These are phyloP conservation scores for Apamea epomidion DNA, from an alignment of 2,888 invertebrate genomes.

Conservation along the genomic window DNA sequence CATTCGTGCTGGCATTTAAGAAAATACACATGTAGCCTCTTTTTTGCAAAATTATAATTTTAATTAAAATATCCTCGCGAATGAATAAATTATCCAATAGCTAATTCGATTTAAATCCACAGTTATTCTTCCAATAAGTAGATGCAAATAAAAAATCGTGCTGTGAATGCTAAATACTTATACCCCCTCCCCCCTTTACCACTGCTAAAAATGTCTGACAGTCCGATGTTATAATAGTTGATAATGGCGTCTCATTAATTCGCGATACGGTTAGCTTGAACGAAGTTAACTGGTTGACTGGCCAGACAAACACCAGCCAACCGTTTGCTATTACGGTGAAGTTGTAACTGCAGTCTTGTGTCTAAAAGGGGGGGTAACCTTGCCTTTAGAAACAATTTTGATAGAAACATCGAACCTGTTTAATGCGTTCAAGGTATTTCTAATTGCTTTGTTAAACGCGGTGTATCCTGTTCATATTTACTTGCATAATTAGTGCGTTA, in stretches of 20 bases:
- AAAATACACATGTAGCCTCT: constrained; percentile 10
- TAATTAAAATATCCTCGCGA: neutral
- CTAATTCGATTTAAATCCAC: neutral
- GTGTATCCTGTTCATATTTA: constrained; percentile 46
- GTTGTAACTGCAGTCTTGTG: constrained; percentile 56
- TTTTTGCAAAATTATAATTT: neutral
- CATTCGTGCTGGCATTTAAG: constrained; percentile 13
- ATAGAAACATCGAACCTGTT: constrained; percentile 56
- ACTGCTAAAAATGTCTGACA: constrained; percentile 21
- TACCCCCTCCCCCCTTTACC: too few species aligned
- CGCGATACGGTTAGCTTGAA: constrained; percentile 63
- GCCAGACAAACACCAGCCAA: constrained; percentile 30
- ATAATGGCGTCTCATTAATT: constrained; percentile 52
- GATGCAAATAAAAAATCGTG: constrained; percentile 2
- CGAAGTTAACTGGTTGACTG: constrained; percentile 53
- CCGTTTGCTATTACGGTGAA: constrained; percentile 60
- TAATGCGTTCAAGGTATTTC: constrained; percentile 36
- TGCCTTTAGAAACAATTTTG: constrained; percentile 57
- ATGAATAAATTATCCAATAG: neutral
- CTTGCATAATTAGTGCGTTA: constrained; percentile 2
- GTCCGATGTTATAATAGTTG: constrained; percentile 9
- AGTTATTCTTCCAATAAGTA: neutral
- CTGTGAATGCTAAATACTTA: neutral
- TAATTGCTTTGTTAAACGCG: constrained; percentile 46
- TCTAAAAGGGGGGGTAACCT: constrained; percentile 42